Conservation (phyloP, 1,140 invertebrate genomes). For the Drosophila prosaltans region DNA sequence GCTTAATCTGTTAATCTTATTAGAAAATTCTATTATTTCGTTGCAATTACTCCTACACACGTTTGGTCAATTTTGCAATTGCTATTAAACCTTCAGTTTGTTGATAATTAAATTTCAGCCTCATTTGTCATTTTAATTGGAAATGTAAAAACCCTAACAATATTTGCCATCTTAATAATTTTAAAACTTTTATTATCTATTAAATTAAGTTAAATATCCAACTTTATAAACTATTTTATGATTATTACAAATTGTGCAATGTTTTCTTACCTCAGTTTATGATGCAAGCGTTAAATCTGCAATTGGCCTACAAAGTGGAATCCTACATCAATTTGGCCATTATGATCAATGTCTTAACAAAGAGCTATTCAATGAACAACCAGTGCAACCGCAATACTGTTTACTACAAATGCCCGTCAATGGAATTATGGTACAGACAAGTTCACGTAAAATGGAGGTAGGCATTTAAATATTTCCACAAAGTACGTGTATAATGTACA, state of each 20-base stretch:
- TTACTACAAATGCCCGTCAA: slow-evolving; percentile 84
- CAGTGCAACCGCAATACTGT: slow-evolving; percentile 86
- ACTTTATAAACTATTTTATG: neutral
- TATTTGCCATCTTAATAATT: slow-evolving; percentile 10
- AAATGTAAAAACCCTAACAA: slow-evolving; percentile 20
- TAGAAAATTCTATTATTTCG: no score
- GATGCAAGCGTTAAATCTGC: slow-evolving; percentile 87
- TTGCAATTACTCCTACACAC: no score
- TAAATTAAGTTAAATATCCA: no score
- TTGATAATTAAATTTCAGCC: neutral
- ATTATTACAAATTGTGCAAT: neutral
- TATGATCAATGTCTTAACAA: slow-evolving; percentile 87
- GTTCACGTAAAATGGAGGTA: slow-evolving; percentile 48
- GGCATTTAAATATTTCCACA: slow-evolving; percentile 14
- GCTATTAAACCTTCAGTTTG: neutral
- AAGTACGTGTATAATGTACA: slow-evolving; percentile 8
- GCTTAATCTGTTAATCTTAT: no score
- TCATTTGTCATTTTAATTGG: slow-evolving; percentile 44
- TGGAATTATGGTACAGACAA: slow-evolving; percentile 53
- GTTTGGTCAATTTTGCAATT: no score
- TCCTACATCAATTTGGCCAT: slow-evolving; percentile 87
- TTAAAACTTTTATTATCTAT: no score
- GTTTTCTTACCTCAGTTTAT: slow-evolving; percentile 84
- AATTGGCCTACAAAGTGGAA: slow-evolving; percentile 86
- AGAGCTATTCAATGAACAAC: slow-evolving; percentile 29